Percentiles rank a stretch among this genome's conserved stretches.
Conservation (phyloP, 2,113 vertebrate genomes). For the Strigops habroptila region DNA sequence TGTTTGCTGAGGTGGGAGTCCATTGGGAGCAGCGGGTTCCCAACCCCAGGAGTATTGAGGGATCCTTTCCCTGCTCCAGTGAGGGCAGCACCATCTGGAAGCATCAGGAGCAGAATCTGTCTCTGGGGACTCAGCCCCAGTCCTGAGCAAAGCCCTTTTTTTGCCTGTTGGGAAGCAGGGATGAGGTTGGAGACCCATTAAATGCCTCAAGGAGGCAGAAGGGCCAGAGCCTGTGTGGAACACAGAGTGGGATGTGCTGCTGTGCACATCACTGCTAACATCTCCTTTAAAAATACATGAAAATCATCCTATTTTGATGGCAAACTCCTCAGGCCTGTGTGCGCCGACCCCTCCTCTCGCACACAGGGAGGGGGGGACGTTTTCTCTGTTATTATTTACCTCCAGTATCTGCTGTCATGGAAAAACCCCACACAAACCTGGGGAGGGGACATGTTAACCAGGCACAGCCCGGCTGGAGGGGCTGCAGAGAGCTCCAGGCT, state of each 20-base stretch:
- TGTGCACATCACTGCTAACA: not conserved
- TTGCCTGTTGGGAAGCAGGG: not conserved
- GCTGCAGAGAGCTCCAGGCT: not conserved
- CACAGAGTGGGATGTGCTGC: fast-evolving
- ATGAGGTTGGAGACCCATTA: not conserved
- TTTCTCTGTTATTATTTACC: not conserved
- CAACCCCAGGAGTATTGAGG: fast-evolving
- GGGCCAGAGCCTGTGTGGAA: fast-evolving
- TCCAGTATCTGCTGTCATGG: not conserved
- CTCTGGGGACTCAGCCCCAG: not conserved
- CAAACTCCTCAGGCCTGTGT: no score
- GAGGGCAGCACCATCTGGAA: not conserved
- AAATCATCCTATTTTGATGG: no score
- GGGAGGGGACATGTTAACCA: not conserved
- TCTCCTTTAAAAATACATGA: not conserved
- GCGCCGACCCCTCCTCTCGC: not conserved
- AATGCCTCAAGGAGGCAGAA: fast-evolving
- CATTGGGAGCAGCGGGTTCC: not conserved
- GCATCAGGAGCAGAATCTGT: not conserved
- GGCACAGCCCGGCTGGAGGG: not conserved
- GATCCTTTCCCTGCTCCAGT: fast-evolving
- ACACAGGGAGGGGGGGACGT: fast-evolving
- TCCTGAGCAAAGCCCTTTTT: not conserved
- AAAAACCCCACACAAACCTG: not conserved
- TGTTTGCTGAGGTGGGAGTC: not conserved